Conservation (phyloP, 1,140 invertebrate genomes). For the Forficula auricularia region DNA sequence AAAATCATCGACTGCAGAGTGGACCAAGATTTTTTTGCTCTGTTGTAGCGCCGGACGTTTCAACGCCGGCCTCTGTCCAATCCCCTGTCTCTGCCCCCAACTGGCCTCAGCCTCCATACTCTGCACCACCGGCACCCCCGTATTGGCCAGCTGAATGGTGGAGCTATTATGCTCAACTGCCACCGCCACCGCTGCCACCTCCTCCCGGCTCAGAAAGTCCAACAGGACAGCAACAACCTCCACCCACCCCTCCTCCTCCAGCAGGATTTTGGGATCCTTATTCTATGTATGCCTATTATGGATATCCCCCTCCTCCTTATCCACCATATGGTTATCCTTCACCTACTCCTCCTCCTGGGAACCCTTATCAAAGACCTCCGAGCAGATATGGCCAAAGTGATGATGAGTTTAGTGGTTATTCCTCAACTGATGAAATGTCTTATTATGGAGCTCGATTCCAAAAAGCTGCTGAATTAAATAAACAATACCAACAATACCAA, state of each 20-base stretch:
- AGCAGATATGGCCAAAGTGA: constrained; percentile 15
- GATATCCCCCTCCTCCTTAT: constrained; percentile 18
- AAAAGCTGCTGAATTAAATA: constrained; percentile 4
- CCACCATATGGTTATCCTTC: constrained; percentile 19
- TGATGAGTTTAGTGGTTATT: constrained; percentile 25
- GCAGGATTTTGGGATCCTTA: constrained; percentile 16
- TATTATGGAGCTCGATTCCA: constrained; percentile 18
- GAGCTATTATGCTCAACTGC: too few relatives aligned
- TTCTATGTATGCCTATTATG: constrained; percentile 19
- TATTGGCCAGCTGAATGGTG: not conserved
- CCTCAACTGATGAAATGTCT: constrained; percentile 27
- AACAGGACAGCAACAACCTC: constrained; percentile 1
- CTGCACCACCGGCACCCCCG: not conserved
- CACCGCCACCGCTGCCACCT: not conserved
- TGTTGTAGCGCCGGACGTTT: too few relatives aligned
- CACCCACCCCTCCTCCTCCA: not conserved
- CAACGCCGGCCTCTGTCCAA: too few relatives aligned
- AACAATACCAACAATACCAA: not conserved
- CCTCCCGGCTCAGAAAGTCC: too few relatives aligned
- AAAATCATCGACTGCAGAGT: too few relatives aligned
- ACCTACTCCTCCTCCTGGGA: constrained; percentile 13
- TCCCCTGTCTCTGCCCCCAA: not conserved
- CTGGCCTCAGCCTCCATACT: not conserved
- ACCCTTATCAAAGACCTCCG: constrained; percentile 13
- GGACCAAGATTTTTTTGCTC: too few relatives aligned